These are phyloP conservation scores for Copsychus sechellarum DNA, from an alignment of 2,113 vertebrate genomes.

Conservation along the genomic window DNA sequence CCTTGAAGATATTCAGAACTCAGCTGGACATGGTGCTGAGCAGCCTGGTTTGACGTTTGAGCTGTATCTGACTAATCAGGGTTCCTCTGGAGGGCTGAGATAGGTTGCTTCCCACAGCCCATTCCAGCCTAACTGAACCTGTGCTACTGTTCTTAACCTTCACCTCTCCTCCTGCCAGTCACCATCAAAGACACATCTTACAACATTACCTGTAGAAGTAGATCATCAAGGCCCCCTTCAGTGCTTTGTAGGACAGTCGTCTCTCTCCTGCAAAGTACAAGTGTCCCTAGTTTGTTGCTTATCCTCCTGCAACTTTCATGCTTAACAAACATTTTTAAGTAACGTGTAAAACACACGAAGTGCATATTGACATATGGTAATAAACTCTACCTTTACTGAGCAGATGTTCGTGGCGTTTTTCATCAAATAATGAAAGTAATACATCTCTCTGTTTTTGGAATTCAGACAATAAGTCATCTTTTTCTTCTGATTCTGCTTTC, in stretches of 20 bases:
- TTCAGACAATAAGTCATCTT: conserved; percentile 85
- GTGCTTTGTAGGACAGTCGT: conserved; percentile 84
- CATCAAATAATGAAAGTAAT: conserved; percentile 89
- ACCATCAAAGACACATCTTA: neutral
- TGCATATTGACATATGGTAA: neutral
- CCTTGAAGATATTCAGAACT: neutral
- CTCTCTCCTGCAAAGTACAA: conserved; percentile 79
- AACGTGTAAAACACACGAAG: neutral
- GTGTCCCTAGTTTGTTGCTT: neutral
- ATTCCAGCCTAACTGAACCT: neutral
- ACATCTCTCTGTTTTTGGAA: conserved; percentile 85
- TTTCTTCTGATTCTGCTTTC: conserved; percentile 84
- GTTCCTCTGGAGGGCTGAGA: neutral
- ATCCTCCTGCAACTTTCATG: neutral
- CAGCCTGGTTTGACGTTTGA: neutral
- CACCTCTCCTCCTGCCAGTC: neutral
- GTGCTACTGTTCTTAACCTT: neutral
- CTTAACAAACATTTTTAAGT: neutral
- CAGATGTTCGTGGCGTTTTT: conserved; percentile 90
- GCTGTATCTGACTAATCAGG: neutral
- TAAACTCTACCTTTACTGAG: conserved; percentile 84
- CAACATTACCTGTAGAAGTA: conserved; percentile 91
- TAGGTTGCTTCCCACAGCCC: neutral
- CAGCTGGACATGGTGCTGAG: neutral
- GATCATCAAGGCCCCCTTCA: conserved; percentile 95